Percentiles rank a stretch among this genome's conserved stretches.
Evolutionary conservation across 2,888 invertebrate genomes (phyloP).

Genomic region (Dioctria rufipes): DNA sequence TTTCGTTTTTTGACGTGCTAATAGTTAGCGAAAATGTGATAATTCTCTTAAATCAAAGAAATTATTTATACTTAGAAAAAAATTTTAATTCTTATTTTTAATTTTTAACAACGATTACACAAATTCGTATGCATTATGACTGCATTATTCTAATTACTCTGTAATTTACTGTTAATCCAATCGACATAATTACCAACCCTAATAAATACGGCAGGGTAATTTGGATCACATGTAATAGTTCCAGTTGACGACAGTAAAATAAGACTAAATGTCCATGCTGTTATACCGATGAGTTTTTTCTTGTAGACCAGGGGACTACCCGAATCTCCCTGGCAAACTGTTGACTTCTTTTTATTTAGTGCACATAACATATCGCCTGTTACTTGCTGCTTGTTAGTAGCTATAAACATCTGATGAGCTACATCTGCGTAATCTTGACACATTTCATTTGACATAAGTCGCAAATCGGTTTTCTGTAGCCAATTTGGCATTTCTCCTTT

Average conservation of each 20-base stretch:
- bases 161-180: not conserved
- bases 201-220: constrained; percentile 1
- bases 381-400: not conserved
- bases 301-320: constrained; percentile 4
- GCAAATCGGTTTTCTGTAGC: not conserved
- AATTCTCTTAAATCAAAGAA: too few relatives aligned
- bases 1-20: too few relatives aligned
- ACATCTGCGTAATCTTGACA: not conserved
- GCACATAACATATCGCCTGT: constrained; percentile 8
- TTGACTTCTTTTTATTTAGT: not conserved
- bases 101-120: too few relatives aligned
- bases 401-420: too few relatives aligned
- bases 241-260: not conserved
- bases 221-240: not conserved
- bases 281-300: not conserved
- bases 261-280: not conserved
- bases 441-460: not conserved
- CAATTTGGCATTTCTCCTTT: not conserved
- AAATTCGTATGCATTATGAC: too few relatives aligned
- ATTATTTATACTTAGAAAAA: too few relatives aligned
- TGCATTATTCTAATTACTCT: too few relatives aligned
- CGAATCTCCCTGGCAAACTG: constrained; percentile 15
- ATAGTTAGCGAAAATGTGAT: too few relatives aligned
- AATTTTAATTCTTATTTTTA: too few relatives aligned
- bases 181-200: not conserved